A percentile compares a stretch with the other conserved stretches of the same genome.
phyloP scores from a whole-genome alignment of 2,113 vertebrate genomes.

The Alces alces region DNA sequence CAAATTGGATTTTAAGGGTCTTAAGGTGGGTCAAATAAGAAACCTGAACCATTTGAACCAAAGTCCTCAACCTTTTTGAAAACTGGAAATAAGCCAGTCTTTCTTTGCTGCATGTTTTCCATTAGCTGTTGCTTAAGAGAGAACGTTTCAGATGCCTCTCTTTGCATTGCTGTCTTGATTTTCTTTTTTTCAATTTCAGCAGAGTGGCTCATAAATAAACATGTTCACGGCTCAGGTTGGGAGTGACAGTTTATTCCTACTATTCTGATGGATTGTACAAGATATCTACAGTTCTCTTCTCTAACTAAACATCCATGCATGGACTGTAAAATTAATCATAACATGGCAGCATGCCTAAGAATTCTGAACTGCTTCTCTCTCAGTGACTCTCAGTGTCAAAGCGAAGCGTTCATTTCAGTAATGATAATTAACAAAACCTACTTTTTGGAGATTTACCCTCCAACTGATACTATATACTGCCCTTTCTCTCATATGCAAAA shows the following conservation, averaged over 20 bases:
- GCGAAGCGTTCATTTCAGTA: constrained; percentile 42
- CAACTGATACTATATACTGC: background rate
- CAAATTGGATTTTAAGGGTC: constrained; percentile 8
- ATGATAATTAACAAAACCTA: constrained; percentile 58
- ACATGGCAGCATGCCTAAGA: constrained; percentile 70
- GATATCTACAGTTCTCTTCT: constrained; percentile 74
- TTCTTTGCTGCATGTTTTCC: constrained; percentile 34
- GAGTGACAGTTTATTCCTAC: constrained; percentile 70
- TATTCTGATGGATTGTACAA: constrained; percentile 72
- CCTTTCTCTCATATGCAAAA: background rate
- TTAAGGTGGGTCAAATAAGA: background rate
- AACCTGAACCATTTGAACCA: background rate
- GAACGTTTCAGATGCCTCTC: constrained; percentile 41
- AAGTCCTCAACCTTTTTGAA: background rate
- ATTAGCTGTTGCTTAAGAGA: constrained; percentile 43
- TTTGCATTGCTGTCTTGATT: constrained; percentile 66
- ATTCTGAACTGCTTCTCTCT: constrained; percentile 67
- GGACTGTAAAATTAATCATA: constrained; percentile 72
- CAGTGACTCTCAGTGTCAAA: constrained; percentile 43
- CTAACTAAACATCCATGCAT: constrained; percentile 74
- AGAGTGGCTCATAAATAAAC: constrained; percentile 73
- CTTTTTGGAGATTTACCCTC: background rate
- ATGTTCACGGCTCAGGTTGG: constrained; percentile 61
- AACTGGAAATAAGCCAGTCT: constrained; percentile 5
- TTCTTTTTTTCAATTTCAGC: constrained; percentile 56